Conservation (phyloP, 2,888 invertebrate species). For the Erannis defoliaria region DNA sequence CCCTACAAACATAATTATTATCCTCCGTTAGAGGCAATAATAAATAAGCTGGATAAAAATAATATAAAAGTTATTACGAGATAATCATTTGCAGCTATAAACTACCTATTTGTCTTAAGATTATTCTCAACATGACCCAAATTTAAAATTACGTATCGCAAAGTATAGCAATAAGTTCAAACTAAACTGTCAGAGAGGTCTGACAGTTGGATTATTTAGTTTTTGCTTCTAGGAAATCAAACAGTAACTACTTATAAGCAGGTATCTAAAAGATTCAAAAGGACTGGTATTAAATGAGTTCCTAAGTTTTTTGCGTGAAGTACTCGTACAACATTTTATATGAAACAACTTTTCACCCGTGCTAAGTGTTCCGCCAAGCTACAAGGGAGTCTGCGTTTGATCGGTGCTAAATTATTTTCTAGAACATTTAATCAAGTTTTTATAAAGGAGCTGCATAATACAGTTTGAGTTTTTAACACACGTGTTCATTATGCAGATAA, state of each 20-base stretch:
- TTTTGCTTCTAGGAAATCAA: conserved; percentile 1
- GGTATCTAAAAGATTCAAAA: neutral
- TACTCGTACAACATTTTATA: conserved; percentile 53
- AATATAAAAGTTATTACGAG: no score
- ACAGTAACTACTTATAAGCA: neutral
- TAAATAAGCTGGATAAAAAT: no score
- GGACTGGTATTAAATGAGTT: neutral
- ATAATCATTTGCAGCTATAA: no score
- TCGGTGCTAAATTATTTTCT: conserved; percentile 37
- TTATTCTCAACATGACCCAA: no score
- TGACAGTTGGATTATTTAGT: conserved; percentile 3
- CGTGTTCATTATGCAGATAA: conserved; percentile 1
- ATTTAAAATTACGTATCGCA: no score
- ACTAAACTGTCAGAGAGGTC: neutral
- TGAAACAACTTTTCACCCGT: conserved; percentile 52
- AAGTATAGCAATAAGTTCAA: no score
- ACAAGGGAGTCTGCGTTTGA: conserved; percentile 49
- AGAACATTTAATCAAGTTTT: neutral
- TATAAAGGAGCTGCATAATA: neutral
- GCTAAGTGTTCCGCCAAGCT: conserved; percentile 53
- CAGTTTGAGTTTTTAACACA: conserved; percentile 7
- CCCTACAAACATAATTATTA: no score
- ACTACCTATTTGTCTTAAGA: no score
- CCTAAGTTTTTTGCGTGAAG: conserved; percentile 38
- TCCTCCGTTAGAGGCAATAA: no score